Evolutionary conservation across 2,888 invertebrate genomes (phyloP), one percentile per base, ranked within the genome.

Genomic region (Chelonus formosanus): DNA sequence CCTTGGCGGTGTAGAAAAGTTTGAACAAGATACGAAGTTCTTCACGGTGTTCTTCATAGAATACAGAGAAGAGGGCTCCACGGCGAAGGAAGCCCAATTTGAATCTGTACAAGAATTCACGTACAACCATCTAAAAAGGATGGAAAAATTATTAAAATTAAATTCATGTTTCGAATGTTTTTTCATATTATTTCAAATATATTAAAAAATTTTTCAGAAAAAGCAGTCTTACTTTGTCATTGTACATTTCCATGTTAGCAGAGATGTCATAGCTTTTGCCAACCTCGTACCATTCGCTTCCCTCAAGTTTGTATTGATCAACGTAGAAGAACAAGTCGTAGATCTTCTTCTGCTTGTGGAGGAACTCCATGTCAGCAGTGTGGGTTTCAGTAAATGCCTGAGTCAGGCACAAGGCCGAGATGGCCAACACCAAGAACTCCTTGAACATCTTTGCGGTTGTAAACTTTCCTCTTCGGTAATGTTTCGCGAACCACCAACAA

Each of bases 1-100:
- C 90, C 81, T 91, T 91, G 73, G 92, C 90, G 67, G 88, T 88
- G 85, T 87, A 90, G 75, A 93, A 87, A 54, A 91, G 83, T 76
- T 90, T 88, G 86, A 90, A 93, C 56, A 93, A 82, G 10, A 88
- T 86, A 20, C 86, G 80, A 53, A 89, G 90, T 78, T 93, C 90
- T 70, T 88, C 85, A 45, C 86, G 84, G 67, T 92, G 91, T 64
- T 87, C 84, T 35, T 86, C 83, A 81, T 90, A 86, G 84, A 87
- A 88, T 77, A 89, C 86, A n/a, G 90, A 89, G 86, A 91, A 92
- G 44, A 90, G 84, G 72, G 89, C 86, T 45, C 86, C 86, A 48
- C 86, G 86, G 1, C 87, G 87, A 6, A 91, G 80, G 75, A 87
- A 80, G 45, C 89, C 89, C 32, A 86, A 77, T 35, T 75, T 75